These are phyloP conservation scores for Rhynchonema sp. DNA, from an alignment of 2,888 invertebrate species.

Conservation along the genomic window DNA sequence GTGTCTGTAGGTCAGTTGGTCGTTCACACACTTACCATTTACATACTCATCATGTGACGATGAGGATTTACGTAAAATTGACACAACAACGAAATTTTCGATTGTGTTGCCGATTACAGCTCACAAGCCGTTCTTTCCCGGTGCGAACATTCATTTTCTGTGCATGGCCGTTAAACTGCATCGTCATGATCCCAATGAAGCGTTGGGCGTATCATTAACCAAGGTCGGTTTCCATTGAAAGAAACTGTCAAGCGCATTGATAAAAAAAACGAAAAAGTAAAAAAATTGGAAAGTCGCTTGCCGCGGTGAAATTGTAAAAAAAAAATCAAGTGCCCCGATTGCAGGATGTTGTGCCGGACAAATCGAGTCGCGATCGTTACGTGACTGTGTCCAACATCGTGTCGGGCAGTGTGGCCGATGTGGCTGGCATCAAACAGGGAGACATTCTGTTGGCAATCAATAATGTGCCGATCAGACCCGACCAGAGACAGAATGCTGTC, in stretches of 20 bases:
- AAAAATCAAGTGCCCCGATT: too few species aligned
- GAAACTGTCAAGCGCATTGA: too few species aligned
- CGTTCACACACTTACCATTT: too few species aligned
- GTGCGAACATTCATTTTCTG: background rate
- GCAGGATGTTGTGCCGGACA: background rate
- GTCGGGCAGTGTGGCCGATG: background rate
- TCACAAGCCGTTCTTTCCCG: conserved; percentile 10
- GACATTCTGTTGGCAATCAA: background rate
- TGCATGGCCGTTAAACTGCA: background rate
- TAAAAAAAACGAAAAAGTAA: too few species aligned
- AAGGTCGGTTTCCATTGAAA: background rate
- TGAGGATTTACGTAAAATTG: too few species aligned
- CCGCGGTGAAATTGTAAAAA: too few species aligned
- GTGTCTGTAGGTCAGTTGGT: background rate
- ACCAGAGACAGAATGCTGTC: background rate
- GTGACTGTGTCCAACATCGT: background rate
- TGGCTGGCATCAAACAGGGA: background rate
- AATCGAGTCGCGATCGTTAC: background rate
- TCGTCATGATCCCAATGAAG: background rate
- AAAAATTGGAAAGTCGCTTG: too few species aligned
- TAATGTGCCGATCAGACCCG: background rate
- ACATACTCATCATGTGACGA: too few species aligned
- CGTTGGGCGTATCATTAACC: background rate
- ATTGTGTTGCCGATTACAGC: conserved; percentile 4
- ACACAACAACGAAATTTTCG: too few species aligned